Percentiles rank a stretch among this genome's conserved stretches.
Evolutionary conservation across 2,113 vertebrate species (phyloP).

Genomic region (Apodemus sylvaticus): DNA sequence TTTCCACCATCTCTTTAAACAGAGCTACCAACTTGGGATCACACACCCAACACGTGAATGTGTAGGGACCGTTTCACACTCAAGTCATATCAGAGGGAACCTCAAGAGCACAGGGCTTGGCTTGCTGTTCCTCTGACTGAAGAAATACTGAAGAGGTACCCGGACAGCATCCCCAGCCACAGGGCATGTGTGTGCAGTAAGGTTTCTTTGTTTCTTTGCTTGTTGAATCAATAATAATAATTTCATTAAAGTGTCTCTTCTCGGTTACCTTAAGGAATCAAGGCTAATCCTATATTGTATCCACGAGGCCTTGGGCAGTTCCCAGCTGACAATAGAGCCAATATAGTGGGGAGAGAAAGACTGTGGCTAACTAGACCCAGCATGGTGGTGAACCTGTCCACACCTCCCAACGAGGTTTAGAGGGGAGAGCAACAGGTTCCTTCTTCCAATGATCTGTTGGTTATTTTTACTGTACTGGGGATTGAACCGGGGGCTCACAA

Average conservation of each 20-base stretch:
- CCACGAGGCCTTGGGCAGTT: not conserved
- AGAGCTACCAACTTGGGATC: not conserved
- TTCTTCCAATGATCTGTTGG: not conserved
- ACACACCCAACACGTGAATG: too few relatives aligned
- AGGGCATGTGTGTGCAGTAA: not conserved
- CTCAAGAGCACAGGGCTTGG: not conserved
- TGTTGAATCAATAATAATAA: not conserved
- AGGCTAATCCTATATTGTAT: not conserved
- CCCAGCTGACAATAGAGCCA: not conserved
- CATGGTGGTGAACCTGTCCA: not conserved
- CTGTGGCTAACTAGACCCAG: not conserved
- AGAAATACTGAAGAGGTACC: too few relatives aligned
- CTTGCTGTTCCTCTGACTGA: not conserved
- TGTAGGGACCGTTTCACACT: not conserved
- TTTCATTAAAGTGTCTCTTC: fast-evolving
- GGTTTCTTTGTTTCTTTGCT: too few relatives aligned
- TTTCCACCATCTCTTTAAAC: not conserved
- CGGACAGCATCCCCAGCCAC: too few relatives aligned
- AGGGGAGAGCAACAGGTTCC: too few relatives aligned
- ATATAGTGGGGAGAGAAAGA: not conserved
- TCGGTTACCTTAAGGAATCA: too few relatives aligned
- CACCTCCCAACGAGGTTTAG: too few relatives aligned
- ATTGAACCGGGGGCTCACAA: not conserved
- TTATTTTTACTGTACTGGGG: not conserved
- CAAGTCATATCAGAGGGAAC: not conserved